These are phyloP conservation scores for Drosophila micromelanica DNA, from an alignment of 1,140 invertebrate species.

Conservation along the genomic window DNA sequence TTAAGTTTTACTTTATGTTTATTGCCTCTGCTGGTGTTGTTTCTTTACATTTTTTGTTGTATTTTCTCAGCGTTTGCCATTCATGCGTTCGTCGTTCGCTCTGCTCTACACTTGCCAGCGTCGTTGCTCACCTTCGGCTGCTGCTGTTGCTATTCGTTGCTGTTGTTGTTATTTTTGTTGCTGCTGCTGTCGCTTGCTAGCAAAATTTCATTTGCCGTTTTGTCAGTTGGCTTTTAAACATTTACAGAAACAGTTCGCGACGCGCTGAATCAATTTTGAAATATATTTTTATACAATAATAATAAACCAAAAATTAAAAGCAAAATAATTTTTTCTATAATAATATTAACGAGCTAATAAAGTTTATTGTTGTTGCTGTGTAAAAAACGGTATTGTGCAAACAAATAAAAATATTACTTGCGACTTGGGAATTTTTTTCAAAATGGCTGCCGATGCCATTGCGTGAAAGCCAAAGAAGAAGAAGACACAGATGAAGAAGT, in stretches of 20 bases:
- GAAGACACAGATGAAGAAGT: conserved; percentile 16
- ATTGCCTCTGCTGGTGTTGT: conserved; percentile 61
- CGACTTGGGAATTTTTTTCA: conserved; percentile 44
- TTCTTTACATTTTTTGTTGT: conserved; percentile 30
- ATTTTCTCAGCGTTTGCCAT: conserved; percentile 59
- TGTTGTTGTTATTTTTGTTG: conserved; percentile 23
- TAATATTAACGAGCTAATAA: conserved; percentile 27
- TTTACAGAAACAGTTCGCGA: conserved; percentile 78
- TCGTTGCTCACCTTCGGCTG: conserved; percentile 67
- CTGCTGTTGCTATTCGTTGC: conserved; percentile 21
- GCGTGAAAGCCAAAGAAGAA: conserved; percentile 39
- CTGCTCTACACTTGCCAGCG: conserved; percentile 44
- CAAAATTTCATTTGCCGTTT: conserved; percentile 72
- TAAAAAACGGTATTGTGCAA: not conserved
- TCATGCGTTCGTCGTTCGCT: conserved; percentile 47
- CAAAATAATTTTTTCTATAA: conserved; percentile 31
- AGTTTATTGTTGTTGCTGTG: conserved; percentile 12
- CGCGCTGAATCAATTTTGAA: conserved; percentile 49
- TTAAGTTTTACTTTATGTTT: conserved; percentile 83
- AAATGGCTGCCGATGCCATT: conserved; percentile 48
- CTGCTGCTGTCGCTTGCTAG: conserved; percentile 30
- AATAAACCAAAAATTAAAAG: conserved; percentile 24
- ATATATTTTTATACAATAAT: conserved; percentile 13
- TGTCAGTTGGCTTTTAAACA: conserved; percentile 84
- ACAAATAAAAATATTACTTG: conserved; percentile 13